These are phyloP conservation scores for Cepaea nemoralis DNA, from an alignment of 1,140 invertebrate species.

Conservation along the genomic window DNA sequence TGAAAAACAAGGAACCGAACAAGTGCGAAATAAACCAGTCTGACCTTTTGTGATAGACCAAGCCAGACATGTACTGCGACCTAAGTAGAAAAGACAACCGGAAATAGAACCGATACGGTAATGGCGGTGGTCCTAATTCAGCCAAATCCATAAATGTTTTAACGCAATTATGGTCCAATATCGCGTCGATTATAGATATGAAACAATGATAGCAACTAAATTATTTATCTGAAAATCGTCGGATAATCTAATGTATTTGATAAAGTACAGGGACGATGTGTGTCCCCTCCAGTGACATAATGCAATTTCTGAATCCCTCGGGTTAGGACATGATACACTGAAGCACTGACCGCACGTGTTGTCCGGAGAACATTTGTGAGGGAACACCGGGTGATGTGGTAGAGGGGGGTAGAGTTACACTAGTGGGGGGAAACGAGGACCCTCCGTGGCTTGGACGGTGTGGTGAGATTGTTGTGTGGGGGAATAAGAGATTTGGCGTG, in stretches of 20 bases:
- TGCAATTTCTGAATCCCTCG: constrained; percentile 43
- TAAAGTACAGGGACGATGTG: constrained; percentile 53
- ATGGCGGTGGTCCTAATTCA: constrained; percentile 46
- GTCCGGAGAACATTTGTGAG: constrained; percentile 8
- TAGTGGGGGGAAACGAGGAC: neutral
- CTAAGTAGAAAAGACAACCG: neutral
- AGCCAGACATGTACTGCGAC: constrained; percentile 5
- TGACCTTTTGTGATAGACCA: constrained; percentile 4
- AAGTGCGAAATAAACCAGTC: constrained; percentile 20
- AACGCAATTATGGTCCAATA: constrained; percentile 54
- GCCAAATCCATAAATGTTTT: constrained; percentile 55
- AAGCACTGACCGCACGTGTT: constrained; percentile 33
- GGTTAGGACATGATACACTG: constrained; percentile 16
- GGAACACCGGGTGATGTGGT: neutral
- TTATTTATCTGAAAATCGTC: constrained; percentile 57
- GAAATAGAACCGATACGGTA: constrained; percentile 15
- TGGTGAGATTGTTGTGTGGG: neutral
- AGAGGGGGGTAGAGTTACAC: neutral
- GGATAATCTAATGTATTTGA: constrained; percentile 58
- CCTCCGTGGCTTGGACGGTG: no score
- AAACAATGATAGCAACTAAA: constrained; percentile 62
- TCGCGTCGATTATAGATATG: constrained; percentile 60
- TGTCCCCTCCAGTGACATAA: constrained; percentile 44
- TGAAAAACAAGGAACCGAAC: constrained; percentile 15
- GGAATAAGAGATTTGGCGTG: constrained; percentile 11